Conservation (phyloP, 2,113 vertebrate genomes). For the Rhinopomastus cyanomelas region DNA sequence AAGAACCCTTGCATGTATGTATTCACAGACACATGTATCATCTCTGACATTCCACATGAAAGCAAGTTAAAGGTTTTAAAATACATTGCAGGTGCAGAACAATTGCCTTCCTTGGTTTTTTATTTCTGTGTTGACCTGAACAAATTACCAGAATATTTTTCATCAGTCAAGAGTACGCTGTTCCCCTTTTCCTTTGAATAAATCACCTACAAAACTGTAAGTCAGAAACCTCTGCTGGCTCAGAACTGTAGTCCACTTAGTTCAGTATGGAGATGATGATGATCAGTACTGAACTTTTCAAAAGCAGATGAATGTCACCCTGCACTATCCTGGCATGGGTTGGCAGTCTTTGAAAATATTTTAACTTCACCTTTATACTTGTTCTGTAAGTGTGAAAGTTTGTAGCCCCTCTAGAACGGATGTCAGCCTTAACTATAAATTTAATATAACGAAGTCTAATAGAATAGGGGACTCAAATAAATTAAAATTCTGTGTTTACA, state of each 20-base stretch:
- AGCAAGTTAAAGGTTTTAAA: not conserved
- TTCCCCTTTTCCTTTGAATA: not conserved
- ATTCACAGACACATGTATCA: not conserved
- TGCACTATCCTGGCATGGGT: not conserved
- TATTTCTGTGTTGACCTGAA: not conserved
- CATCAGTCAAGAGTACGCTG: not conserved
- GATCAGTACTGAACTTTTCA: not conserved
- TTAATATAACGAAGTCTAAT: not conserved
- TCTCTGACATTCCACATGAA: not conserved
- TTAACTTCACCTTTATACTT: not conserved
- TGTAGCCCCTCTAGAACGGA: not conserved
- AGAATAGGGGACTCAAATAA: not conserved
- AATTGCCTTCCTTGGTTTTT: not conserved
- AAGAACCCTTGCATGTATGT: not conserved
- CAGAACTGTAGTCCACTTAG: not conserved
- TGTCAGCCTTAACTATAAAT: not conserved
- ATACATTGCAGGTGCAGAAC: not conserved
- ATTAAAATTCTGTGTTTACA: not conserved
- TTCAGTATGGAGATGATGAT: not conserved
- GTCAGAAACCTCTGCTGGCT: not conserved
- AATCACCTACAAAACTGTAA: not conserved
- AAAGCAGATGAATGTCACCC: not conserved
- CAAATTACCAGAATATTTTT: not conserved
- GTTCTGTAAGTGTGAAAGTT: not conserved
- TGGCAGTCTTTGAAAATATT: not conserved